phyloP scores from a whole-genome alignment of 2,113 vertebrate genomes.

The Tiliqua scincoides region DNA sequence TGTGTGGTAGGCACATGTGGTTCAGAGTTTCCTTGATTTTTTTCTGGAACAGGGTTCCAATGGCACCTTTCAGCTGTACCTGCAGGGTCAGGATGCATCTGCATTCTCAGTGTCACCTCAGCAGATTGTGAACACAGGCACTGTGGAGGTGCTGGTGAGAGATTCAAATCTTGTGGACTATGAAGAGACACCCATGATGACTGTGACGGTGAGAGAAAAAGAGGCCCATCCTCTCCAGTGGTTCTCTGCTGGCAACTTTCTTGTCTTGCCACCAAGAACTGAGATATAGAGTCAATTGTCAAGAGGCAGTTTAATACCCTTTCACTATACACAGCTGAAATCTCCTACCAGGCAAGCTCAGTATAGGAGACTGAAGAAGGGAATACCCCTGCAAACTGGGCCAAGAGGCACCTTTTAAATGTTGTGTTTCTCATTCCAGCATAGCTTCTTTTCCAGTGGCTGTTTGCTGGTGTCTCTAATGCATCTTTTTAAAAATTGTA shows the following conservation, averaged over 20 bases:
- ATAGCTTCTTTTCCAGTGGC: no score
- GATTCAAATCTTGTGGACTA: slow-evolving; percentile 80
- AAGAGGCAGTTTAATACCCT: neutral
- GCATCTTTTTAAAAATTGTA: no score
- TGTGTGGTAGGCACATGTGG: neutral
- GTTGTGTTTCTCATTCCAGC: no score
- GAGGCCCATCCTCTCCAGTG: neutral
- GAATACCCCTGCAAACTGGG: neutral
- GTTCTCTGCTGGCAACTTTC: neutral
- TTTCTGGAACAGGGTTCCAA: slow-evolving; percentile 72
- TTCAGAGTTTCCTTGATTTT: neutral
- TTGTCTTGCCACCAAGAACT: neutral
- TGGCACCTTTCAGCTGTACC: slow-evolving; percentile 74
- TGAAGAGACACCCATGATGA: slow-evolving; percentile 76
- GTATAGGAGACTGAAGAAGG: neutral
- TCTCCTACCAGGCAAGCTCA: neutral
- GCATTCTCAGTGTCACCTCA: slow-evolving; percentile 82
- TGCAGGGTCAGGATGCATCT: slow-evolving; percentile 70
- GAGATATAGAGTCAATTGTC: neutral
- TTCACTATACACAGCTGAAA: neutral
- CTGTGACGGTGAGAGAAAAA: slow-evolving; percentile 77
- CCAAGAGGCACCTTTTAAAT: no score
- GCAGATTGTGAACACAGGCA: slow-evolving; percentile 42
- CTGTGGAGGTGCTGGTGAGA: slow-evolving; percentile 82
- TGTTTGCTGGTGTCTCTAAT: no score